A percentile compares a stretch with the other conserved stretches of the same genome.
These are phyloP conservation scores for Pseudorasbora parva DNA, from an alignment of 2,113 vertebrate genomes.

Conservation along the genomic window DNA sequence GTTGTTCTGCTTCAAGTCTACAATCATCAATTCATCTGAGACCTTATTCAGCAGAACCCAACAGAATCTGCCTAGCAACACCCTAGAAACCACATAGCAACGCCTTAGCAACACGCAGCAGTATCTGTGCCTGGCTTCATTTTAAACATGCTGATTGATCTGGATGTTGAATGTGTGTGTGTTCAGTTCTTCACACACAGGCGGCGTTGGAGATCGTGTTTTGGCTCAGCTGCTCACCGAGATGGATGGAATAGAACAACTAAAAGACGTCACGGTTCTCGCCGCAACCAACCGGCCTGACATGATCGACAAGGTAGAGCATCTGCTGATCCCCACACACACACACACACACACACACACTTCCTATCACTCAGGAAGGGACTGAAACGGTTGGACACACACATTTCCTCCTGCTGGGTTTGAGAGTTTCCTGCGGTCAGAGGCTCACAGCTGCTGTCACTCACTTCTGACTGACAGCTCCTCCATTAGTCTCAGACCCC, in stretches of 20 bases:
- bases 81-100: background rate
- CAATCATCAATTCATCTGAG: background rate
- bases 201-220: constrained; percentile 90
- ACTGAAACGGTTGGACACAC: background rate
- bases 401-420: constrained; percentile 16
- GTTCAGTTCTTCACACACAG: constrained; percentile 82
- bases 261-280: constrained; percentile 90
- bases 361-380: background rate
- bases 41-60: background rate
- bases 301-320: constrained; percentile 96
- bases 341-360: background rate
- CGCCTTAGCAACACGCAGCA: background rate
- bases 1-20: background rate
- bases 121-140: background rate
- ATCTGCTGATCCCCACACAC: background rate
- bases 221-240: constrained; percentile 95
- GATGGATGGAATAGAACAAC: constrained; percentile 96
- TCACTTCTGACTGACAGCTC: constrained; percentile 20
- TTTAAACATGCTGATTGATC: background rate
- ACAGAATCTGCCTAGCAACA: background rate
- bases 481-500: background rate
- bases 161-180: background rate
- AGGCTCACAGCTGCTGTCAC: background rate
- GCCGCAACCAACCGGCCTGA: constrained; percentile 97
- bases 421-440: background rate